Base-by-base conservation (phyloP, 2,888 invertebrate genomes). In the Papilio elwesi region DNA sequence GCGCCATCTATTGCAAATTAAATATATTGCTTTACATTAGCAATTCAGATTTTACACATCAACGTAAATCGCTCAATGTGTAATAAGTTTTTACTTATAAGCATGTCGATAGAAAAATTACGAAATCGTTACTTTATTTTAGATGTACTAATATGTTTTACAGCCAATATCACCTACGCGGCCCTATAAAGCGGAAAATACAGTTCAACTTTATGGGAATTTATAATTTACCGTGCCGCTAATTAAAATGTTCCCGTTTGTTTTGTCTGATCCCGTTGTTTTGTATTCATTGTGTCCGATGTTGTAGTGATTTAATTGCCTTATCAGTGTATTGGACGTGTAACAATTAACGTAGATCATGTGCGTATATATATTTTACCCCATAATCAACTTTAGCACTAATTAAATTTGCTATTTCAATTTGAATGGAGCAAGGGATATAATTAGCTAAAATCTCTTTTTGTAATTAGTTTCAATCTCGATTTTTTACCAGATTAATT, bases 191-290 rank as follows among this genome's bases (percentile, higher is more conserved):
- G 15, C 51, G 38, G n/a, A 51, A 59, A 68, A 59, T 38, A 62
- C 63, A 53, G 15, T 53, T 53, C 12, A 53, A 8, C 47, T 64
- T 67, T 67, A 52, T 69, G 47, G n/a, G 43, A 43, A 16, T 63
- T 52, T 52, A 70, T 70, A 70, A 70, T 64, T 70, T 70, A 52
- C 64, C 10, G 63, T 53, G 63, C 16, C 47, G 63, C 64, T 70
- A 64, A 70, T 70, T 70, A 64, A 70, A 70, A 64, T 64, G 53
- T n/a, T 52, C 63, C 43, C 53, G 47, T 70, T n/a, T 53, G 64
- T 63, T 70, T 70, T 70, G 53, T 52, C 47, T 47, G 13, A 59
- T 52, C 63, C 47, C 63, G 52, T 52, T 53, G 52, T 47, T 70
- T 63, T 53, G 63, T 70, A 63, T 63, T 64, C 53, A 64, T 55